Conservation (phyloP, 2,888 invertebrate species). For the Lithophane ornitopus region DNA sequence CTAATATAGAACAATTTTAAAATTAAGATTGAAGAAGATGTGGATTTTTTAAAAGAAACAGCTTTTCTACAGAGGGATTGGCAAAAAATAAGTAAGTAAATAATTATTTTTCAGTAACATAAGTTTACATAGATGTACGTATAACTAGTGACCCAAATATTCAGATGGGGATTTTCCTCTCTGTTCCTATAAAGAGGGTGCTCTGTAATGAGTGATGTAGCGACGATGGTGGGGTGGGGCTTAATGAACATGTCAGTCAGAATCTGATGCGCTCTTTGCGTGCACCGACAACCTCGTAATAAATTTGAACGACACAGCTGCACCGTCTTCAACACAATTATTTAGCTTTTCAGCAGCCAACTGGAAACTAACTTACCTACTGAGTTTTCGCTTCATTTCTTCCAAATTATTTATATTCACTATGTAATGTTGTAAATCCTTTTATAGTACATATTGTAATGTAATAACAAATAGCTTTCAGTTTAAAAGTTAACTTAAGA, state of each 20-base stretch:
- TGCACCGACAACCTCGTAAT: conserved; percentile 45
- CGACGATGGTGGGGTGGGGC: conserved; percentile 55
- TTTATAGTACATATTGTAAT: neutral
- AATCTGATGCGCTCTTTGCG: conserved; percentile 65
- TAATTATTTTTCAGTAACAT: conserved; percentile 28
- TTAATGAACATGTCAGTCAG: conserved; percentile 76
- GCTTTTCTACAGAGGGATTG: conserved; percentile 21
- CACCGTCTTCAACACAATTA: conserved; percentile 35
- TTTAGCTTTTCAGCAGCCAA: conserved; percentile 23
- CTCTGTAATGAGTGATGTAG: conserved; percentile 66
- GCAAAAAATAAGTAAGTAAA: conserved; percentile 26
- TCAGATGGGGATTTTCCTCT: conserved; percentile 59
- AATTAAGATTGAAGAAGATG: no score
- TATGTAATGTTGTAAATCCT: conserved; percentile 23
- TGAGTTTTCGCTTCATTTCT: conserved; percentile 21
- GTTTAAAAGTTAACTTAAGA: neutral
- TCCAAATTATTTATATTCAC: conserved; percentile 38
- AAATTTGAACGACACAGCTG: conserved; percentile 22
- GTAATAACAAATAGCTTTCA: neutral
- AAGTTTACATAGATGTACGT: conserved; percentile 13
- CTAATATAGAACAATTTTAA: neutral
- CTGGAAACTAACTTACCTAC: conserved; percentile 36
- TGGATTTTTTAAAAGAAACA: neutral
- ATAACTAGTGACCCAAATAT: conserved; percentile 71
- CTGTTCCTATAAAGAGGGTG: conserved; percentile 50